Conservation (phyloP, 2,797 vertebrate genomes). For the Adelosebastes latens region DNA sequence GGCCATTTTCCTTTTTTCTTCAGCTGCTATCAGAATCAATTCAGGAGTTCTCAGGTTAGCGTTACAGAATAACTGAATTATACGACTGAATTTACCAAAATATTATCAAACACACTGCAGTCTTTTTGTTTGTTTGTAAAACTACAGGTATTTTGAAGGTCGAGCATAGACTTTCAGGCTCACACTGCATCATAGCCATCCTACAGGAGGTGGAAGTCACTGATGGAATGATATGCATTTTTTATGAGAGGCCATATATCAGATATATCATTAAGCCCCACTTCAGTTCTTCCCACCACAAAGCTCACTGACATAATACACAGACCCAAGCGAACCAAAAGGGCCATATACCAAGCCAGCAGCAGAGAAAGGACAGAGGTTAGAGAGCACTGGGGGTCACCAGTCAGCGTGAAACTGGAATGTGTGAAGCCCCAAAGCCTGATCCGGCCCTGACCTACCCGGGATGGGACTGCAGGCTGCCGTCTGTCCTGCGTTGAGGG, state of each 20-base stretch:
- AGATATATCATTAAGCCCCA: constrained; percentile 19
- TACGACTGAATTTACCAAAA: not conserved
- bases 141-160: not conserved
- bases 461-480: constrained; percentile 66
- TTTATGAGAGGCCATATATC: not conserved
- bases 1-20: not conserved
- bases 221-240: not conserved
- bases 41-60: not conserved
- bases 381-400: constrained; percentile 25
- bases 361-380: constrained; percentile 26
- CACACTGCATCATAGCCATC: not conserved
- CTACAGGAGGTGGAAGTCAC: not conserved
- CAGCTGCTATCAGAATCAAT: not conserved
- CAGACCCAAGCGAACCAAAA: constrained; percentile 15
- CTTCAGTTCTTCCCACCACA: constrained; percentile 12
- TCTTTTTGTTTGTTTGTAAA: not conserved
- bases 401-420: not conserved
- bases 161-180: not conserved
- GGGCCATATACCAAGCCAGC: constrained; percentile 18
- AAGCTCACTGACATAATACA: not conserved
- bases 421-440: not conserved
- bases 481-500: constrained; percentile 77
- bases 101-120: not conserved
- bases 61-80: not conserved
- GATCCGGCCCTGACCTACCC: constrained; percentile 69